Conservation (phyloP, 2,888 invertebrate genomes). For the Palloptera scutellata region DNA sequence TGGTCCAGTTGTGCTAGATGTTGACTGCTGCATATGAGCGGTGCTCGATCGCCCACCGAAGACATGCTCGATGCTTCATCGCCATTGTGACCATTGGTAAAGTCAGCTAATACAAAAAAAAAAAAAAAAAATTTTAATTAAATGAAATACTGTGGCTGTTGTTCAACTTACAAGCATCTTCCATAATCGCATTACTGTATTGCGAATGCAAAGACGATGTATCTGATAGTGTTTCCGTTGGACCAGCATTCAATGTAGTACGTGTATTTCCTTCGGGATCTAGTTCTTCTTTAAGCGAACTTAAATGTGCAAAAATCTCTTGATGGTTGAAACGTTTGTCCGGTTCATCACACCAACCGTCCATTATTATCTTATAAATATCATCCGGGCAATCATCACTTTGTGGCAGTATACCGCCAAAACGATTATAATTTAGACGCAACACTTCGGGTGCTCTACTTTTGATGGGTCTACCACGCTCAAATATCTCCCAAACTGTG, state of each 20-base stretch:
- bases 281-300: slow-evolving; percentile 44
- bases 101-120: neutral
- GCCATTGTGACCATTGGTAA: slow-evolving; percentile 35
- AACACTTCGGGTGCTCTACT: slow-evolving; percentile 48
- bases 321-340: slow-evolving; percentile 80
- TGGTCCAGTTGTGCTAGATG: slow-evolving; percentile 7
- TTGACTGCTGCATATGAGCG: slow-evolving; percentile 34
- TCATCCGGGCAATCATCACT: slow-evolving; percentile 76
- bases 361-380: slow-evolving; percentile 78
- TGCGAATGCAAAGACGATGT: slow-evolving; percentile 37
- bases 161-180: slow-evolving; percentile 27
- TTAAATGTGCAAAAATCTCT: slow-evolving; percentile 72
- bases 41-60: slow-evolving; percentile 33
- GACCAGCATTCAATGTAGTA: slow-evolving; percentile 33
- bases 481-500: slow-evolving; percentile 92
- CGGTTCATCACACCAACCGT: slow-evolving; percentile 82
- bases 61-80: slow-evolving; percentile 37
- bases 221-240: slow-evolving; percentile 34
- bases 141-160: neutral
- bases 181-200: slow-evolving; percentile 35
- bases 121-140: too few relatives aligned
- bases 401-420: slow-evolving; percentile 71
- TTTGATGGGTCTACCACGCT: slow-evolving; percentile 71
- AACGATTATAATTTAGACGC: slow-evolving; percentile 46
- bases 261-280: slow-evolving; percentile 36